Evolutionary conservation across 53 echinoderm and acorn worm species (phyloP).

Genomic region (Crossaster papposus): DNA sequence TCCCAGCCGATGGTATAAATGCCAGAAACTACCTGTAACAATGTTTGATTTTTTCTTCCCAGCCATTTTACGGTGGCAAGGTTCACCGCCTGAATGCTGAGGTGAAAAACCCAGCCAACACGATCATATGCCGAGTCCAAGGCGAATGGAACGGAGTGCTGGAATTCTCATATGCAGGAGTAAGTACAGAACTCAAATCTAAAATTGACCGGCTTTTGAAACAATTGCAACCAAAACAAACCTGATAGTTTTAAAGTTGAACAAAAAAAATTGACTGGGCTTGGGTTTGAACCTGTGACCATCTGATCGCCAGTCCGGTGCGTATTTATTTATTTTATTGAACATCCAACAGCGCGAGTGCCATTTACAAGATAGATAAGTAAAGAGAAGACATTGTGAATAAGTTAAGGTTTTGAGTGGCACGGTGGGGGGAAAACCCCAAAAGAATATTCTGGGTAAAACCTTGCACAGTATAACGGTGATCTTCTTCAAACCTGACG

Average conservation of each 20-base stretch:
- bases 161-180: constrained; percentile 78
- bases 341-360: no score
- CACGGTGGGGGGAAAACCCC: no score
- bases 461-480: neutral
- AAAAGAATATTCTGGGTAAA: no score
- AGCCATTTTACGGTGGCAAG: constrained; percentile 99
- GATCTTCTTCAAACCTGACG: neutral
- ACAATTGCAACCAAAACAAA: neutral
- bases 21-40: neutral
- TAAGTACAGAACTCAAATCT: constrained; percentile 1
- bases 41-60: neutral
- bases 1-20: neutral
- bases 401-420: no score
- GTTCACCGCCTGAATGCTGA: constrained; percentile 90
- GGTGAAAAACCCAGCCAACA: constrained; percentile 84
- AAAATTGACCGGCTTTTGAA: neutral
- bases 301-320: no score
- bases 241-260: neutral
- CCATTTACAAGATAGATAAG: no score
- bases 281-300: no score
- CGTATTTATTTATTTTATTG: no score
- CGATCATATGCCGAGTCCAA: constrained; percentile 75
- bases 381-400: no score
- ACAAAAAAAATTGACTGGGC: no score
- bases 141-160: constrained; percentile 93